These are phyloP conservation scores for Bombus soroeensis DNA, from an alignment of 1,140 invertebrate genomes.

Conservation along the genomic window DNA sequence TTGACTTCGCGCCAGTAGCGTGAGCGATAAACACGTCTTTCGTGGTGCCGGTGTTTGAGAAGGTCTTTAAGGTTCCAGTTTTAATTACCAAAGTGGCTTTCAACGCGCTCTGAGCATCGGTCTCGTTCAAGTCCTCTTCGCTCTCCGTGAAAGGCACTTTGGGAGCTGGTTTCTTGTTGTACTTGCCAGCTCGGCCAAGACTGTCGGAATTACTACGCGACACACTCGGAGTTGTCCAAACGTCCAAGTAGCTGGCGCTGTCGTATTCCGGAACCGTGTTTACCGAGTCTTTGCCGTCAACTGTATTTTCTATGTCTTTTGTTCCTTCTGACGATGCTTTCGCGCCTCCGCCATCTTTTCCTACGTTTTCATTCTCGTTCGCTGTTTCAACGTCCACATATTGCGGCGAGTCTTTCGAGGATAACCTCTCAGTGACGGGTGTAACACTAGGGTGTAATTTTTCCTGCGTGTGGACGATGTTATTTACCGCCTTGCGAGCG, in stretches of 20 bases:
- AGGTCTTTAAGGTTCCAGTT: constrained; percentile 75
- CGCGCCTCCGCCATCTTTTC: fast-evolving
- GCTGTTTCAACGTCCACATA: too few relatives aligned
- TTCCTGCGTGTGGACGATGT: constrained; percentile 71
- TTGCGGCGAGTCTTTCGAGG: too few relatives aligned
- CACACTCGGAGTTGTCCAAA: constrained; percentile 54
- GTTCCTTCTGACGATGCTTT: not conserved
- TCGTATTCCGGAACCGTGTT: not conserved
- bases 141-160: constrained; percentile 60
- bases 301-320: not conserved
- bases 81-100: constrained; percentile 79
- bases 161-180: constrained; percentile 80
- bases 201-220: constrained; percentile 66
- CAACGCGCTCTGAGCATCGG: constrained; percentile 67
- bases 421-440: not conserved
- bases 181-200: constrained; percentile 76
- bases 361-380: not conserved
- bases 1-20: constrained; percentile 36
- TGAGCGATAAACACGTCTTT: constrained; percentile 68
- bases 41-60: constrained; percentile 64
- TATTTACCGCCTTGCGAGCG: constrained; percentile 70
- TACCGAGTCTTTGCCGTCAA: too few relatives aligned
- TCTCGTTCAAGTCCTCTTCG: constrained; percentile 52
- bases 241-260: constrained; percentile 20
- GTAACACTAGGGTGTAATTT: constrained; percentile 4